These are phyloP conservation scores for Tylochromis polylepis DNA, from an alignment of 2,113 vertebrate genomes.

Conservation along the genomic window DNA sequence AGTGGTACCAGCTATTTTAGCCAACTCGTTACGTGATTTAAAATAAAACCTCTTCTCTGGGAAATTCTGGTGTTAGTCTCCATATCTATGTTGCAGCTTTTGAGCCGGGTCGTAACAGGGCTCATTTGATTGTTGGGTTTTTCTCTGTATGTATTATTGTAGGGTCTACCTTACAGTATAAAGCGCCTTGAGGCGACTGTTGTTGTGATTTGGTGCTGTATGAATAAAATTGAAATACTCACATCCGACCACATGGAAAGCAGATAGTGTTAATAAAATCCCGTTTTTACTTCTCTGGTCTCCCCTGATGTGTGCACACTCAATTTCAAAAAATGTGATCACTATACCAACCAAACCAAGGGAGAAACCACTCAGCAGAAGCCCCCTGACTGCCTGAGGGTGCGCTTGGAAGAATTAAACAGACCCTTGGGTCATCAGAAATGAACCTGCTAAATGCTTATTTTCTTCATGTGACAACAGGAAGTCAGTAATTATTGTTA, in stretches of 20 bases:
- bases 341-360: constrained; percentile 28
- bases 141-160: too few relatives aligned
- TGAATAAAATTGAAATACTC: not conserved
- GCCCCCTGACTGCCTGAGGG: constrained; percentile 44
- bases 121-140: too few relatives aligned
- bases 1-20: too few relatives aligned
- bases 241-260: constrained; percentile 13
- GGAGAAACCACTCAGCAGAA: constrained; percentile 42
- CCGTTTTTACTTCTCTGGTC: not conserved
- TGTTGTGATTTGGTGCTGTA: not conserved
- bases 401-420: not conserved
- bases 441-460: not conserved
- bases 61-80: too few relatives aligned
- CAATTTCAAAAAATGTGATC: constrained; percentile 49
- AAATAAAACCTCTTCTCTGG: too few relatives aligned
- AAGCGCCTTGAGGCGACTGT: not conserved
- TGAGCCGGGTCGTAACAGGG: too few relatives aligned
- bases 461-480: not conserved
- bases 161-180: not conserved
- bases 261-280: not conserved
- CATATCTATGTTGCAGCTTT: too few relatives aligned
- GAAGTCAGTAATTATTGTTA: not conserved
- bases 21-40: too few relatives aligned
- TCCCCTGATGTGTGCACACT: constrained; percentile 55
- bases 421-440: not conserved